Percentiles rank a stretch among this genome's conserved stretches.
Evolutionary conservation across 1,140 invertebrate species (phyloP).

Genomic region (Drosophila arizonae): DNA sequence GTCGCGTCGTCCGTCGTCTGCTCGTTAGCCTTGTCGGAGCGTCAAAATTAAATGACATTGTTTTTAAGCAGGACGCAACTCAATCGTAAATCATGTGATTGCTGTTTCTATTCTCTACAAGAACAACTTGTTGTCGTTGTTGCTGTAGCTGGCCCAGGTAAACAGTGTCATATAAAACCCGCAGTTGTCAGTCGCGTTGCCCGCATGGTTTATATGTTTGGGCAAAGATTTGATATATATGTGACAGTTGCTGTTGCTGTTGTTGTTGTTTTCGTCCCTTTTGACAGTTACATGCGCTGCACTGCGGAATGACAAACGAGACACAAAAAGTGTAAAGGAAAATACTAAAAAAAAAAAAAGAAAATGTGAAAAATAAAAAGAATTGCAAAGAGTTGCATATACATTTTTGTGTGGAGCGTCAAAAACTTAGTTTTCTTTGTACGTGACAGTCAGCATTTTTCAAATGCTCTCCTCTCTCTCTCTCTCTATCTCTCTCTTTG

Average conservation of each 20-base stretch:
- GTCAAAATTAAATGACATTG: conserved; percentile 49
- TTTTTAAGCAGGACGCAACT: conserved; percentile 34
- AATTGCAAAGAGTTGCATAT: conserved; percentile 48
- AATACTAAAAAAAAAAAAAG: too few species aligned
- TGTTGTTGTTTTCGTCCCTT: conserved; percentile 8
- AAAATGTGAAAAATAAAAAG: conserved; percentile 4
- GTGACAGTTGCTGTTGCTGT: conserved; percentile 33
- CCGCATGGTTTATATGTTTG: conserved; percentile 24
- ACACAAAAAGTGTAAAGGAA: conserved; percentile 10
- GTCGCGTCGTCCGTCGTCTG: background rate
- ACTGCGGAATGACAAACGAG: conserved; percentile 58
- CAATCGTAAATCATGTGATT: conserved; percentile 44
- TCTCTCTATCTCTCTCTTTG: background rate
- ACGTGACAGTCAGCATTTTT: conserved; percentile 56
- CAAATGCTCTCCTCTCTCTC: background rate
- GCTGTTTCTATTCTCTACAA: background rate
- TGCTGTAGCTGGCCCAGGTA: conserved; percentile 61
- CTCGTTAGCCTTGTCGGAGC: conserved; percentile 39
- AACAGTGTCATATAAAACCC: conserved; percentile 68
- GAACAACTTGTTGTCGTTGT: conserved; percentile 10
- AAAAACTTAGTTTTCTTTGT: conserved; percentile 28
- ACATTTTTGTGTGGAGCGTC: conserved; percentile 16
- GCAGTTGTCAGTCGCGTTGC: conserved; percentile 48
- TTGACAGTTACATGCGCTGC: conserved; percentile 68
- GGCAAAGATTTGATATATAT: conserved; percentile 61